phyloP scores from a whole-genome alignment of 2,888 invertebrate genomes.

The Caenorhabditis sp. region DNA sequence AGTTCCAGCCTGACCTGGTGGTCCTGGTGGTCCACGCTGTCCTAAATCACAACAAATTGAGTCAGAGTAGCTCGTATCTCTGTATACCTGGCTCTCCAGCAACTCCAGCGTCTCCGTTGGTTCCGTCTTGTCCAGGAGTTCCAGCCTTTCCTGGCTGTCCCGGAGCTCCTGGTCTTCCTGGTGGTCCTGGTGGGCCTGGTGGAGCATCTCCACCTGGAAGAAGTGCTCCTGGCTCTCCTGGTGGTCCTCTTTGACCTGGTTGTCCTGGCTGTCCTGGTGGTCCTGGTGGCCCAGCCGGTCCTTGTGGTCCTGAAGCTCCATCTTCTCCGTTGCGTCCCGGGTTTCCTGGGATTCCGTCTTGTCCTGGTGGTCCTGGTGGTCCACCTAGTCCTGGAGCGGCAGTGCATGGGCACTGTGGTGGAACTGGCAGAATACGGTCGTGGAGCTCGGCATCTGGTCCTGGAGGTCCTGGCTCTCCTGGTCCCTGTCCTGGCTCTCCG shows the following conservation, averaged over 20 bases:
- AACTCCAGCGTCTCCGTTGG: conserved; percentile 59
- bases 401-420: conserved; percentile 77
- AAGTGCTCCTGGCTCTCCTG: conserved; percentile 69
- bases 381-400: conserved; percentile 85
- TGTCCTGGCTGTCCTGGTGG: conserved; percentile 73
- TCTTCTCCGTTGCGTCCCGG: conserved; percentile 72
- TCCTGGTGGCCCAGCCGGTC: conserved; percentile 74
- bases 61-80: neutral
- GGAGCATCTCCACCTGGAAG: conserved; percentile 68
- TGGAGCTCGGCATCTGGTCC: conserved; percentile 78
- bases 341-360: conserved; percentile 73
- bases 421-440: conserved; percentile 77
- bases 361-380: conserved; percentile 78
- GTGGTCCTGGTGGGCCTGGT: conserved; percentile 72
- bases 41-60: conserved; percentile 51
- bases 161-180: conserved; percentile 70
- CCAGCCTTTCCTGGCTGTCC: conserved; percentile 75
- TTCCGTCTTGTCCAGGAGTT: conserved; percentile 64
- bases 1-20: conserved; percentile 73
- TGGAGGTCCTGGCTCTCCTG: conserved; percentile 74
- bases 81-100: conserved; percentile 67
- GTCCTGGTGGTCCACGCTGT: conserved; percentile 75
- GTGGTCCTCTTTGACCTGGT: conserved; percentile 69
- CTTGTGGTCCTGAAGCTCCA: conserved; percentile 72
- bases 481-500: conserved; percentile 74